A percentile compares a stretch with the other conserved stretches of the same genome.
Evolutionary conservation across 2,113 vertebrate species (phyloP).

Genomic region (Sander lucioperca): DNA sequence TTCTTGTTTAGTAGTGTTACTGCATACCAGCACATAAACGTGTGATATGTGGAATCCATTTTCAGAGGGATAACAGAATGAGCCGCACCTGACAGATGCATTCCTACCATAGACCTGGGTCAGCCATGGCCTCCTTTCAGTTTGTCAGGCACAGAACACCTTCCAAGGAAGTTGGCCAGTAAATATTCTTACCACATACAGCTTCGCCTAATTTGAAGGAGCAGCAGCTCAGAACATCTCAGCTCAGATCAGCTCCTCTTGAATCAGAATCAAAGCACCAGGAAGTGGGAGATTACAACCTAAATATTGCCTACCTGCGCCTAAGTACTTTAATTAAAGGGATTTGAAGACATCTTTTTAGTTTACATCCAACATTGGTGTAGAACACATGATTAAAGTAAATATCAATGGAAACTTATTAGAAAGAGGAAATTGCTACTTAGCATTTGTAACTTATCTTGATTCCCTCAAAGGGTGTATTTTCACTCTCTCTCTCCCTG

Average conservation of each 20-base stretch:
- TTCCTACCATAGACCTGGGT: neutral
- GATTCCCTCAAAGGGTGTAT: slow-evolving; percentile 37
- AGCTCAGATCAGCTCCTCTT: neutral
- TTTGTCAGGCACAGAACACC: neutral
- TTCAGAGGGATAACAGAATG: neutral
- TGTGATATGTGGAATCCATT: neutral
- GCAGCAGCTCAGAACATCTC: neutral
- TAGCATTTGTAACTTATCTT: slow-evolving; percentile 34
- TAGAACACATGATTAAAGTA: slow-evolving; percentile 22
- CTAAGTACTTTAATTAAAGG: slow-evolving; percentile 23
- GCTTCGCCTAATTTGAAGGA: neutral
- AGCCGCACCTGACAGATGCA: neutral
- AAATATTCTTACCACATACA: slow-evolving; percentile 9
- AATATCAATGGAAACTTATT: slow-evolving; percentile 38
- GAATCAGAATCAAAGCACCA: slow-evolving; percentile 3
- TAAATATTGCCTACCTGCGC: neutral
- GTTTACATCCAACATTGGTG: slow-evolving; percentile 9
- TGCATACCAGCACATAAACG: neutral
- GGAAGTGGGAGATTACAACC: neutral
- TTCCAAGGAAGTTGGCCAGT: neutral
- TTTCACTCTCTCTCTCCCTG: slow-evolving; percentile 19
- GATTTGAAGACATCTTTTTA: slow-evolving; percentile 13
- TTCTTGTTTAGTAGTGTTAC: neutral
- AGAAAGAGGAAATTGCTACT: slow-evolving; percentile 46
- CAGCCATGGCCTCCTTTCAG: neutral